A percentile compares a stretch with the other conserved stretches of the same genome.
Evolutionary conservation across 2,888 invertebrate species (phyloP).

Genomic region (Trachelus stipa): DNA sequence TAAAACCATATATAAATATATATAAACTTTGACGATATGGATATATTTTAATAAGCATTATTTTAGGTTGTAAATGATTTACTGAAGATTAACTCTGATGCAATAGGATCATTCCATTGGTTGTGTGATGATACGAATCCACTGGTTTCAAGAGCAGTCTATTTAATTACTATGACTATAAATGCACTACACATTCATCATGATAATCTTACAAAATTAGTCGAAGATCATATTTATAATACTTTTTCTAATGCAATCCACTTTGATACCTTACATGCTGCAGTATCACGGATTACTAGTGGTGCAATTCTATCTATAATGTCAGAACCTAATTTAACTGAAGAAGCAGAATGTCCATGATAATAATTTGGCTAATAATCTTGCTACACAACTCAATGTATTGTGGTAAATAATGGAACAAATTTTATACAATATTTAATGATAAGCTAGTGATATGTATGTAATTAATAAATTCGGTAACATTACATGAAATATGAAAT

Average conservation of each 20-base stretch:
- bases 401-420: not conserved
- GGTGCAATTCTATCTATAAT: conserved; percentile 56
- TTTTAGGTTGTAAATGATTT: conserved; percentile 54
- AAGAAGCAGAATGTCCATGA: not conserved
- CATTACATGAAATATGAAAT: not conserved
- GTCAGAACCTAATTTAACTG: conserved; percentile 42
- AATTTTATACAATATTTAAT: not conserved
- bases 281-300: conserved; percentile 67
- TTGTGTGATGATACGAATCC: conserved; percentile 72
- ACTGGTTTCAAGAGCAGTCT: conserved; percentile 62
- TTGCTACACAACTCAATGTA: not conserved
- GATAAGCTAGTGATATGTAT: not conserved
- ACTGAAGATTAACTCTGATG: conserved; percentile 46
- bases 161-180: conserved; percentile 66
- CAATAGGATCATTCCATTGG: conserved; percentile 69
- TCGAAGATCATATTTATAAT: conserved; percentile 58
- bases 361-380: not conserved
- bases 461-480: too few species aligned
- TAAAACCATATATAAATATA: not conserved
- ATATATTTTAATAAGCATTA: not conserved
- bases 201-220: conserved; percentile 39
- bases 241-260: conserved; percentile 62
- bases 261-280: conserved; percentile 64
- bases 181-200: conserved; percentile 37
- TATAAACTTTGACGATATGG: not conserved